Evolutionary conservation across 2,113 vertebrate genomes (phyloP).

Genomic region (Aplodontia rufa): DNA sequence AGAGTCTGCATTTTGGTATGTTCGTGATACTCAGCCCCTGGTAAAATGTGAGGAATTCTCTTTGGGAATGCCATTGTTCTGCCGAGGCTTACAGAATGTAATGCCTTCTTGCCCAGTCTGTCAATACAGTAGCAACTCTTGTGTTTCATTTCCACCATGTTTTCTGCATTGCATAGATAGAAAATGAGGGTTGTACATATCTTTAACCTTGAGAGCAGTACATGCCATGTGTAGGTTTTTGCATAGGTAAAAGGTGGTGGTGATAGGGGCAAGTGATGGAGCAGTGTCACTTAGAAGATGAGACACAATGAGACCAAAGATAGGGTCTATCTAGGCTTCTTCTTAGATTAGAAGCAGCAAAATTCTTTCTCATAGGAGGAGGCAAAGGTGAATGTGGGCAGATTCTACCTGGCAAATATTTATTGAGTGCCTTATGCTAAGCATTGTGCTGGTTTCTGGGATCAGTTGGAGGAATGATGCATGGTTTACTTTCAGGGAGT

Average conservation of each 20-base stretch:
- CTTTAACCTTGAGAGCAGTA: background rate
- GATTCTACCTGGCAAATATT: background rate
- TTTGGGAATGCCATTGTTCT: background rate
- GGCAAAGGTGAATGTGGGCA: background rate
- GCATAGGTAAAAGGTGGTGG: background rate
- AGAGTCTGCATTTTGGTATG: background rate
- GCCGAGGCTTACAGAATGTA: background rate
- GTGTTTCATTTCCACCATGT: rapidly evolving
- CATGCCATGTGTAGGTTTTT: background rate
- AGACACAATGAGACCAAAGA: background rate
- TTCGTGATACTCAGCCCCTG: background rate
- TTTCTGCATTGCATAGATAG: background rate
- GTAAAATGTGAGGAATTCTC: background rate
- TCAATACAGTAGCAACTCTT: too few relatives aligned
- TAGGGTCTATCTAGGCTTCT: background rate
- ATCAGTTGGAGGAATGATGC: background rate
- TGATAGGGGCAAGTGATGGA: background rate
- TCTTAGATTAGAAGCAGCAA: background rate
- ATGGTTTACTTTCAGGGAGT: background rate
- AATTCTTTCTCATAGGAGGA: background rate
- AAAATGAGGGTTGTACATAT: background rate
- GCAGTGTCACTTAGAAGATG: background rate
- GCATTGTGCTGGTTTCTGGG: background rate
- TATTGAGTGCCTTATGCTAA: background rate
- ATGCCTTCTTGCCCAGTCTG: background rate